Conservation (phyloP, 92 coral and sea anemone species). For the Bergia sp. region DNA sequence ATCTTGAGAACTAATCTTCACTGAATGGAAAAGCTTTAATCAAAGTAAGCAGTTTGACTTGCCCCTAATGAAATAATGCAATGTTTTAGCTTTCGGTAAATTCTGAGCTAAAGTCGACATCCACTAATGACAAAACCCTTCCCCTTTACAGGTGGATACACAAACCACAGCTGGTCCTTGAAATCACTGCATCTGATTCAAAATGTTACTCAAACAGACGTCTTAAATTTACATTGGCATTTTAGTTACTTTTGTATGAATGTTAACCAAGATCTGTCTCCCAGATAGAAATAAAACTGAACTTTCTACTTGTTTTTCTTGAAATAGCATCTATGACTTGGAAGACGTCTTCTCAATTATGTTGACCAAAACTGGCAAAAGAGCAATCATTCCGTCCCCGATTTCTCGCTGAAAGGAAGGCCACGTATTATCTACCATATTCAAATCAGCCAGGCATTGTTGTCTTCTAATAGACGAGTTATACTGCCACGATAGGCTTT, state of each 20-base stretch:
- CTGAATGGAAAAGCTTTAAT: too few species aligned
- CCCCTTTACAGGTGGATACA: conserved; percentile 16
- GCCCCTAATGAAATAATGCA: background rate
- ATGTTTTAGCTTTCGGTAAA: background rate
- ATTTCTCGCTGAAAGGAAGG: background rate
- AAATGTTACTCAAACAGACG: background rate
- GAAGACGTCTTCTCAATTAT: background rate
- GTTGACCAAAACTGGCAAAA: background rate
- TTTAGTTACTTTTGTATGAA: background rate
- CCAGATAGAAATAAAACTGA: background rate
- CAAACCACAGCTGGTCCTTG: background rate
- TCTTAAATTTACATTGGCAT: background rate
- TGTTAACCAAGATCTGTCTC: background rate
- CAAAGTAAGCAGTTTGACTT: too few species aligned
- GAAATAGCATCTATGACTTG: background rate
- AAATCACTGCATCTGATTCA: too few species aligned
- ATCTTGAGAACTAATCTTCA: too few species aligned
- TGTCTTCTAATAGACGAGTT: background rate
- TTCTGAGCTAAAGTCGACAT: conserved; percentile 12
- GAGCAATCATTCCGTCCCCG: background rate
- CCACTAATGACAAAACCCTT: background rate
- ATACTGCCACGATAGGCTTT: background rate
- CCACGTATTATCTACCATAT: conserved; percentile 16
- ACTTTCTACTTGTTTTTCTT: background rate
- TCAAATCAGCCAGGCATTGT: conserved; percentile 14